Evolutionary conservation across 2,113 vertebrate species (phyloP), one percentile per base, ranked within the genome.

Genomic region (Cacatua alba): DNA sequence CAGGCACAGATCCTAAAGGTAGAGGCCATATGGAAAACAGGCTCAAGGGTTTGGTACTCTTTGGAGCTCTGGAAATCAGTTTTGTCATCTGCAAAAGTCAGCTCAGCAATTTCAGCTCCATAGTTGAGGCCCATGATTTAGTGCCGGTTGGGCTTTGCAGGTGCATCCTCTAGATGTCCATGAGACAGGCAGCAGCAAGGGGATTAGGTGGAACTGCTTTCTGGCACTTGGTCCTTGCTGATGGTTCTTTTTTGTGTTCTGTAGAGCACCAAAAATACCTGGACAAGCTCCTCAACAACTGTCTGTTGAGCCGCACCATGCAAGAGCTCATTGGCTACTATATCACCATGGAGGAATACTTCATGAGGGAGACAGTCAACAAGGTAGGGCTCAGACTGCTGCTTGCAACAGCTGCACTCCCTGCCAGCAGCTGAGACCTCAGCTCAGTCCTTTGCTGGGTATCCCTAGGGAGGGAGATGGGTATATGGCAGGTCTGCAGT

Each of bases 331-430:
- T 99, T 80, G 99, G 99, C 64, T 99, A 98, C 71, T 99, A 99
- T 74, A 98, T 99, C 94, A 99, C 99, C 69, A 99, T 99, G 99
- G 99, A 99, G 94, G 99, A 99, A 88, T 99, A 99, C 94, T 99
- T 99, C 98, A 99, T 99, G 99, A 98, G 99, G 77, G 99, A 99
- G 96, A 99, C 99, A 1, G 99, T 99, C 79, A 99, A 99, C 97
- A 99, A 99, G 99, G 99, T 99, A 95, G 37, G 89, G 57, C 25
- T 31, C 29, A 37, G 24, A 29, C 31, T 26, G 39, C 43, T 24
- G 37, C 90, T 75, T 59, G 51, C 33, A 57, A 26, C 33, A 67
- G 52, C 62, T 19, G 11, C 1, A 2, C 52, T 20, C 19, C 35
- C 49, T 70, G 60, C 53, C 26, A 26, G 44, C 1, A 2, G 7